A percentile compares a stretch with the other conserved stretches of the same genome.
Conservation (phyloP, 2,113 vertebrate species). For the Calidris pugnax region DNA sequence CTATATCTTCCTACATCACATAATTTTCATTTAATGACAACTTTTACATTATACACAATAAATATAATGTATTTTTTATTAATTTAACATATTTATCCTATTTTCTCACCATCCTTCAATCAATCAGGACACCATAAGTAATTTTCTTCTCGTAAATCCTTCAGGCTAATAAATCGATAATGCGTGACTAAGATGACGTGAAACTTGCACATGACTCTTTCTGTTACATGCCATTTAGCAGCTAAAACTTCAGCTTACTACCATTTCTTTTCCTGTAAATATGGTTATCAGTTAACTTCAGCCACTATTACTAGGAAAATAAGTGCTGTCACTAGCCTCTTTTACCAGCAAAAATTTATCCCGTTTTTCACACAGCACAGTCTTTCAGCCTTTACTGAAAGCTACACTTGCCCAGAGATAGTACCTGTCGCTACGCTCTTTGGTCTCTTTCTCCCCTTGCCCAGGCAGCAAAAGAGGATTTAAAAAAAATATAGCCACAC, state of each 20-base stretch:
- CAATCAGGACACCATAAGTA: neutral
- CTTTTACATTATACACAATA: neutral
- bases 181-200: neutral
- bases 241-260: neutral
- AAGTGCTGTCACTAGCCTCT: neutral
- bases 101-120: neutral
- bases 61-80: neutral
- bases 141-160: neutral
- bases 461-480: neutral
- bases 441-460: neutral
- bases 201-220: neutral
- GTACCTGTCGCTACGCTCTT: neutral
- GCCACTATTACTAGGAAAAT: neutral
- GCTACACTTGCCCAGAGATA: neutral
- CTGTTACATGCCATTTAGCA: neutral
- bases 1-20: neutral
- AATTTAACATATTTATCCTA: neutral
- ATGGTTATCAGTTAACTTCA: constrained; percentile 9
- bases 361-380: neutral
- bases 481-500: neutral
- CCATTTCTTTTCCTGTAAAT: neutral
- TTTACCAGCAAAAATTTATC: neutral
- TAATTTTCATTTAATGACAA: neutral
- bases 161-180: neutral
- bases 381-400: neutral